phyloP scores from a whole-genome alignment of 1,140 invertebrate genomes.

The Drosophila subobscura region DNA sequence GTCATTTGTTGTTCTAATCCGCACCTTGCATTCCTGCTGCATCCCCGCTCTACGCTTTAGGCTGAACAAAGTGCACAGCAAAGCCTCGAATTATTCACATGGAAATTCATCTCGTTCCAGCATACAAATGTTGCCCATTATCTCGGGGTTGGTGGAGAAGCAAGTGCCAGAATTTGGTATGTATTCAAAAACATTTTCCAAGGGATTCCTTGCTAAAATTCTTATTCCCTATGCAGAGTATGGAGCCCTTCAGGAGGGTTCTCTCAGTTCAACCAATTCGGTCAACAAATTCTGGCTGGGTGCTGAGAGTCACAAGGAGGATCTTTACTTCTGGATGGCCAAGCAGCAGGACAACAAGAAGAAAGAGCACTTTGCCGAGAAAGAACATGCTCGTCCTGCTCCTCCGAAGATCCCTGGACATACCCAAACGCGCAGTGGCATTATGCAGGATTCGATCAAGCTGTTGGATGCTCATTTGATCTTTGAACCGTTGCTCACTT shows the following conservation, averaged over 20 bases:
- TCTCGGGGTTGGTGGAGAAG: constrained; percentile 82
- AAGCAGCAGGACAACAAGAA: constrained; percentile 91
- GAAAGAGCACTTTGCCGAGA: constrained; percentile 69
- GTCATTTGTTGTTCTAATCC: constrained; percentile 46
- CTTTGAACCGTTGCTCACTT: constrained; percentile 93
- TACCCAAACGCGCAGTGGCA: constrained; percentile 74
- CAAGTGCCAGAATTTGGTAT: constrained; percentile 80
- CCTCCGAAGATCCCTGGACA: constrained; percentile 65
- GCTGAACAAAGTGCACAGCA: constrained; percentile 72
- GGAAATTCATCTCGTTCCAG: constrained; percentile 83
- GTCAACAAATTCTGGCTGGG: constrained; percentile 84
- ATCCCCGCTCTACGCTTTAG: constrained; percentile 24
- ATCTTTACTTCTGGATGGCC: constrained; percentile 97
- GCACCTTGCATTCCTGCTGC: constrained; percentile 16
- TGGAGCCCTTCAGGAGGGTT: constrained; percentile 89
- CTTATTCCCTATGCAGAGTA: constrained; percentile 85
- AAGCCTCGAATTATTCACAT: constrained; percentile 81
- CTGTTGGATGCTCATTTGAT: constrained; percentile 96
- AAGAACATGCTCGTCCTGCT: constrained; percentile 60
- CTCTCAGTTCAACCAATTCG: constrained; percentile 84
- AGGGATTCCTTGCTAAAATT: not conserved
- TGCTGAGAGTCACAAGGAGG: constrained; percentile 87
- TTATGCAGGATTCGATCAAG: constrained; percentile 92
- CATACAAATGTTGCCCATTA: constrained; percentile 83
- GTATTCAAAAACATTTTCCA: not conserved